phyloP scores from a whole-genome alignment of 2,113 vertebrate species.

The Dinomys branickii region DNA sequence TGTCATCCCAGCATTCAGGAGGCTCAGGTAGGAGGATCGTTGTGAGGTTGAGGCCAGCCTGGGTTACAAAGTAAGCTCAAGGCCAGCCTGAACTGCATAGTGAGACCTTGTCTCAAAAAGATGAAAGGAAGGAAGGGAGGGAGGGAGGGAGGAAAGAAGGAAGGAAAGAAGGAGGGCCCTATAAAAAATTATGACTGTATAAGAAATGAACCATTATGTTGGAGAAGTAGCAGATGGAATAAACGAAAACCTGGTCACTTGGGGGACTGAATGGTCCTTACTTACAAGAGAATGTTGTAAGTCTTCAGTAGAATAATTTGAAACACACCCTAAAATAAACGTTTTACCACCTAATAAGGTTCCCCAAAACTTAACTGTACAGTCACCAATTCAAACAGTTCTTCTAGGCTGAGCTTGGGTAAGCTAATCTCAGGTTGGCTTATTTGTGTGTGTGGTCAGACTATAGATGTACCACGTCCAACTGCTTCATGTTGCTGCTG shows the following conservation, averaged over 20 bases:
- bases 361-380: neutral
- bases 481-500: neutral
- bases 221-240: neutral
- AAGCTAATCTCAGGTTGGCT: neutral
- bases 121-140: neutral
- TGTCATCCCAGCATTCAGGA: too few relatives aligned
- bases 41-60: too few relatives aligned
- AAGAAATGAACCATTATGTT: neutral
- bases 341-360: neutral
- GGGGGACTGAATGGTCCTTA: neutral
- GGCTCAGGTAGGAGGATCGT: too few relatives aligned
- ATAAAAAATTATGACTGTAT: neutral
- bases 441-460: neutral
- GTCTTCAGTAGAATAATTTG: neutral
- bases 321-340: neutral
- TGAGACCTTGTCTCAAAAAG: too few relatives aligned
- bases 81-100: too few relatives aligned
- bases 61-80: too few relatives aligned
- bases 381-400: neutral
- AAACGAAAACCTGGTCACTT: neutral
- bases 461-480: neutral
- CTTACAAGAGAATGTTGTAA: too few relatives aligned
- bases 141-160: too few relatives aligned
- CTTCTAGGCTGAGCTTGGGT: neutral
- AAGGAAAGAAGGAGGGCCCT: neutral